These are phyloP conservation scores for Lasiommata megera DNA, from an alignment of 2,888 invertebrate species.

Conservation along the genomic window DNA sequence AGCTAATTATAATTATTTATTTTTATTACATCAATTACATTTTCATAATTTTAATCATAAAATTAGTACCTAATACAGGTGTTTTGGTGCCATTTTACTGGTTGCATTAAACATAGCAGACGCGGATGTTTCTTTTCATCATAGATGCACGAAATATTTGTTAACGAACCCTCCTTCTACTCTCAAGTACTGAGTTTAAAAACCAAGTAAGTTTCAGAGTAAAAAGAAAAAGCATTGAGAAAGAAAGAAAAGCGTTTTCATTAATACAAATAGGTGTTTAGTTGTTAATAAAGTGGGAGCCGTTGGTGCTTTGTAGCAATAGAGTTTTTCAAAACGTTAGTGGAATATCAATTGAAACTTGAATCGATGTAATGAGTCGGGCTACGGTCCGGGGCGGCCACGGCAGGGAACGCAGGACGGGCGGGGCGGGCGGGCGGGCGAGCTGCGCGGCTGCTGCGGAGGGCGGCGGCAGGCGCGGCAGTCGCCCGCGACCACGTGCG, in stretches of 20 bases:
- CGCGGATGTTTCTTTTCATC: too few species aligned
- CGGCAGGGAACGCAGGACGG: slow-evolving; percentile 54
- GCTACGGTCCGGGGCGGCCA: slow-evolving; percentile 39
- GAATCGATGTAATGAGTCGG: slow-evolving; percentile 48
- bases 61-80: too few species aligned
- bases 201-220: background rate
- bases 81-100: too few species aligned
- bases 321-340: slow-evolving; percentile 35
- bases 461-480: slow-evolving; percentile 59
- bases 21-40: too few species aligned
- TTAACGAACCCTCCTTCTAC: too few species aligned
- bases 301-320: slow-evolving; percentile 11
- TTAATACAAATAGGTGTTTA: background rate
- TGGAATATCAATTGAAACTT: slow-evolving; percentile 38
- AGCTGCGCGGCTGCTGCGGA: slow-evolving; percentile 54
- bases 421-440: slow-evolving; percentile 55
- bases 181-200: too few species aligned
- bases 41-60: too few species aligned
- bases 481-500: slow-evolving; percentile 76
- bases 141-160: background rate
- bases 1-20: too few species aligned
- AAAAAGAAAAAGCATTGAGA: background rate
- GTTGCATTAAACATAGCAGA: too few species aligned
- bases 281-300: slow-evolving; percentile 6
- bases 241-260: background rate